Percentiles rank a stretch among this genome's conserved stretches.
phyloP scores from a whole-genome alignment of 2,797 vertebrate genomes.

The Sebastes miniatus region DNA sequence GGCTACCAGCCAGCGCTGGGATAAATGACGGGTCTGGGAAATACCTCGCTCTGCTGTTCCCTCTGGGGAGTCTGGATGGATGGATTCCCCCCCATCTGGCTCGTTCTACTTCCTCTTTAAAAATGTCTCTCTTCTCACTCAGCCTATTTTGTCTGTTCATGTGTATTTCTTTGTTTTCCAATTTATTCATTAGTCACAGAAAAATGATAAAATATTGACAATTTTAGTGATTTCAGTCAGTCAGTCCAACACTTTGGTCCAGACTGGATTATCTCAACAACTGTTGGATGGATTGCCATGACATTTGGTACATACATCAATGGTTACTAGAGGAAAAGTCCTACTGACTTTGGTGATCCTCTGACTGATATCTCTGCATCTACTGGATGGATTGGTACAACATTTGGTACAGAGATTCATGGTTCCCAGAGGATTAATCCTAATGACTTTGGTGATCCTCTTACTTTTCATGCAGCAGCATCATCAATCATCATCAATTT shows the following conservation, averaged over 20 bases:
- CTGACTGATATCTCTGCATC: background rate
- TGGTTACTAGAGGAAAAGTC: background rate
- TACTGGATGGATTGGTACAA: background rate
- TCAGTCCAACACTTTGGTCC: background rate
- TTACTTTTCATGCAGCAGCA: too few species aligned
- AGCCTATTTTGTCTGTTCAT: background rate
- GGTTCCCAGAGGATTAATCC: background rate
- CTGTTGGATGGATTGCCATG: background rate
- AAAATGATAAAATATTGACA: background rate
- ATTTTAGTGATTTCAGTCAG: fast-evolving
- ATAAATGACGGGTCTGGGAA: slow-evolving; percentile 45
- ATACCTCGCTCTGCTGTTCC: slow-evolving; percentile 24
- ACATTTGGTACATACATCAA: background rate
- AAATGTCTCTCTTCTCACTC: background rate
- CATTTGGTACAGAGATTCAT: background rate
- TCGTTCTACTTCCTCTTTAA: background rate
- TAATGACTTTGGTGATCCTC: too few species aligned
- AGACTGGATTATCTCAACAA: background rate
- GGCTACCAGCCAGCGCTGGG: slow-evolving; percentile 18
- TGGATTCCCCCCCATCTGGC: background rate
- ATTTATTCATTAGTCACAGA: background rate
- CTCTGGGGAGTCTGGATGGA: slow-evolving; percentile 30
- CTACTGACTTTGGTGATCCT: background rate
- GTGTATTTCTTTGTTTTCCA: background rate
- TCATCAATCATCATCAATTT: too few species aligned